Evolutionary conservation across 2,888 invertebrate species (phyloP), one percentile per base, ranked within the genome.

Genomic region (Erebia palarica): DNA sequence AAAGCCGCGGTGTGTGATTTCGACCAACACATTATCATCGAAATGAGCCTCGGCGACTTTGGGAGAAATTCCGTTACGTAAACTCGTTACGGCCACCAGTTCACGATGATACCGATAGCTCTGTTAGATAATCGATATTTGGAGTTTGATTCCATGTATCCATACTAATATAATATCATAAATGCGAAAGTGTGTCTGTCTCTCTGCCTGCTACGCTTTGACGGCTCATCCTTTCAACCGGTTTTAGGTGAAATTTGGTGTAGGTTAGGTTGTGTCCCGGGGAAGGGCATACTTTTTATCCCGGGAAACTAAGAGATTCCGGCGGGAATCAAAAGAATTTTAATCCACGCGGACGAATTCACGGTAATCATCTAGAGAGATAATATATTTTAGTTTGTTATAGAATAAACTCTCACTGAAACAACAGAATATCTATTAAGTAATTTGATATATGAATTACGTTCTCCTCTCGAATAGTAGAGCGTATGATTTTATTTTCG

Each of bases 41-140:
- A 27, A 66, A 66, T 58, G 66, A 42, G 57, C 18, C 58, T 58
- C 57, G 53, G 42, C 53, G 47, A 58, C 18, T 55, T 66, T 66
- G 44, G 58, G 66, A 66, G 66, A 66, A 66, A 66, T 66, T 66
- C 55, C 21, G 57, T 66, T 66, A 44, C 57, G 57, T 57, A 66
- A 66, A 1, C 66, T 66, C 44, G 57, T 66, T 57, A 57, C 66
- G 44, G 66, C 47, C 44, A 47, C 16, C 21, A 55, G 55, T 53
- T 65, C n/a, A 65, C 63, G 65, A 65, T 65, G 65, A 65, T 65
- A 65, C 55, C 42, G 53, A 65, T 65, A 55, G 55, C 42, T 65
- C 53, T 49, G 63, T 65, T 65, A 65, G 36, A 55, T 65, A 65
- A 65, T 65, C 65, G 18, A 55, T 65, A 65, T 65, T 65, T 63